Evolutionary conservation across 2,113 vertebrate genomes (phyloP), one percentile per base, ranked within the genome.

Genomic region (Thunnus thynnus): DNA sequence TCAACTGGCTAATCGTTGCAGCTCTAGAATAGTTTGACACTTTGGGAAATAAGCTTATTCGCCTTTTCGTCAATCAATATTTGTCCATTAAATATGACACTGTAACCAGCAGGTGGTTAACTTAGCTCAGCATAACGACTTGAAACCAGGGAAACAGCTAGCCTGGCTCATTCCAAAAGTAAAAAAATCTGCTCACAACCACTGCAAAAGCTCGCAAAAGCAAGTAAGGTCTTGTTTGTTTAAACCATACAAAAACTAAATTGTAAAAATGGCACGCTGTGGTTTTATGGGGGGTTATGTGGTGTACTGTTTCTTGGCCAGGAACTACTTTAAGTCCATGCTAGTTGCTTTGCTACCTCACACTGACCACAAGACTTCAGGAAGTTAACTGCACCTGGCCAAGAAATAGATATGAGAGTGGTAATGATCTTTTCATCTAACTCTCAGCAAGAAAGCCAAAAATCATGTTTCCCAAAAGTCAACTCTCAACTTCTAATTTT

Each of bases 391-490:
- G 64, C 17, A 5, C 48, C 18, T 52, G 18, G 48, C 65, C 48
- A 68, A 68, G 65, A 68, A 27, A 68, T 50, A 54, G n/a, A 41
- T 41, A 41, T 41, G 7, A 68, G 65, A 68, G 52, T 52, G 48
- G 48, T 68, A 52, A 68, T 51, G 65, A 68, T 68, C 25, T 13
- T 68, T 50, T 68, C 48, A 6, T 51, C 64, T 22, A 22, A 22
- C 22, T 22, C 22, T 22, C 22, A 22, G 22, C 22, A 22, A 14
- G 65, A 11, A 36, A 67, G 48, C 48, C 65, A 67, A 51, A 22
- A 65, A 50, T 7, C 17, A 30, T 50, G 27, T 30, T 66, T 66
- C 25, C 20, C 46, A 47, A 51, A 66, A 68, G 50, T 54, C 48
- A 54, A 17, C 27, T 17, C 65, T 68, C 48, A 54, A 48, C n/a